Evolutionary conservation across 2,113 vertebrate genomes (phyloP).

Genomic region (Tylochromis polylepis): DNA sequence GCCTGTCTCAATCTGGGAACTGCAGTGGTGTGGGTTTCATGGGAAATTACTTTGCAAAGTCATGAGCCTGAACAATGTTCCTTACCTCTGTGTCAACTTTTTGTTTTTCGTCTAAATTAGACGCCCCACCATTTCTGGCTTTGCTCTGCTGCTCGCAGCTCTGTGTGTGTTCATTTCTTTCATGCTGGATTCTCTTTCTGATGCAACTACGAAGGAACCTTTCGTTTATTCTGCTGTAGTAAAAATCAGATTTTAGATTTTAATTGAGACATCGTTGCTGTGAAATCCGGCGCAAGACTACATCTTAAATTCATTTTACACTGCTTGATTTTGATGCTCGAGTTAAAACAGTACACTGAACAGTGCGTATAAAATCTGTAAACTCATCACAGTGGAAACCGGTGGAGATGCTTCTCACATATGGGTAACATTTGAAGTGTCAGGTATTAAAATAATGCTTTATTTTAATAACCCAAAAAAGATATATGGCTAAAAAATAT

Average conservation of each 20-base stretch:
- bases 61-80: background rate
- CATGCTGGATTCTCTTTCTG: background rate
- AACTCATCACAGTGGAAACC: background rate
- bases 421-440: background rate
- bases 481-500: background rate
- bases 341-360: background rate
- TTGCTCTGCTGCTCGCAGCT: background rate
- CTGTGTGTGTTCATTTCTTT: fast-evolving
- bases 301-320: background rate
- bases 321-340: background rate
- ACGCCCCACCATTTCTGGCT: background rate
- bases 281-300: no score
- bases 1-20: background rate
- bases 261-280: background rate
- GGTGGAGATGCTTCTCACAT: background rate
- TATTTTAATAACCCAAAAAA: background rate
- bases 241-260: background rate
- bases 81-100: background rate
- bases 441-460: background rate
- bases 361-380: no score
- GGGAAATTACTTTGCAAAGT: background rate
- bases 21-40: background rate
- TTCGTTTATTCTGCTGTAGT: background rate
- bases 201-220: background rate
- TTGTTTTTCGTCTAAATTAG: background rate